Evolutionary conservation across 2,888 invertebrate genomes (phyloP), one percentile per base, ranked within the genome.

Genomic region (Scaptomyza caliginosa): DNA sequence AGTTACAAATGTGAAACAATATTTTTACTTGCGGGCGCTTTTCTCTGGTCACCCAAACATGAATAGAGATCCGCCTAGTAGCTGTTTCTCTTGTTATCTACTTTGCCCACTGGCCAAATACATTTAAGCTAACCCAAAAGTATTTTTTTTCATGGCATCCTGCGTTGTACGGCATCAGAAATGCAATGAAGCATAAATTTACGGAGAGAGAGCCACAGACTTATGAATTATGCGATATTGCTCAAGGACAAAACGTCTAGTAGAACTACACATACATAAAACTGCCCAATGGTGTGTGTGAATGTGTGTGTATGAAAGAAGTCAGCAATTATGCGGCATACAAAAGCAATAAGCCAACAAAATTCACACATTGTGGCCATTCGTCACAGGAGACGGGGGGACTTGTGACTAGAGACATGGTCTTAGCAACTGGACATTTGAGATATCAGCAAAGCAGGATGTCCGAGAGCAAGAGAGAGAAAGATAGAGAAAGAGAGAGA

Each of bases 261-360:
- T 36, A 59, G 26, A 21, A 45, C 42, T 19, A 36, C 39, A 52
- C 28, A 42, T 16, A 24, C 32, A 48, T n/a, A 51, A 10, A 24
- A 32, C 32, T 52, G 57, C 30, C 36, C 74, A 76, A 76, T 76
- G 76, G 66, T 84, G 85, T 81, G 71, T 86, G 74, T 54, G 86
- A 75, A 67, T 81, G 82, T 84, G 71, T 64, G 72, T 66, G 71
- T 64, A 68, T 66, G 67, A 86, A 84, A 81, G 85, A 82, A 86
- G 81, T 78, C 87, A 74, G 85, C 81, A 86, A 86, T 81, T 81
- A 81, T 81, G 87, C 87, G 87, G 75, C 85, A 81, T 84, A 81
- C 75, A 84, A 81, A 84, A 86, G 87, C 85, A 81, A 86, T 86
- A 81, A 81, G 87, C 81, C 85, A 81, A 84, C 81, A 81, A 81